Evolutionary conservation across 2,113 vertebrate species (phyloP).

Genomic region (Tauraco erythrolophus): DNA sequence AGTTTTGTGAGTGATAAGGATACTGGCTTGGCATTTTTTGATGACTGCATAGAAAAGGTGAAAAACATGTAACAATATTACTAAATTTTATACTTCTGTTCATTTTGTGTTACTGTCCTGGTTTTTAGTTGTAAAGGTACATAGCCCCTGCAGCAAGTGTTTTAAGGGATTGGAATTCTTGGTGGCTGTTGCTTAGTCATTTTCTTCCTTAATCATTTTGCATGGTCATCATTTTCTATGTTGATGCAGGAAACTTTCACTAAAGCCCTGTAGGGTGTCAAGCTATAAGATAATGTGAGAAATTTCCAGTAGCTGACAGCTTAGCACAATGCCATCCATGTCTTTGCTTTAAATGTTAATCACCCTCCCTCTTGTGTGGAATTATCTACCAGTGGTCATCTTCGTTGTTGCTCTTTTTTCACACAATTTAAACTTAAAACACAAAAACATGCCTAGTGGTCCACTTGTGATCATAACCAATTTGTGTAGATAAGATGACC

Average conservation of each 20-base stretch:
- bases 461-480: neutral
- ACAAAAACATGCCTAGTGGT: neutral
- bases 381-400: neutral
- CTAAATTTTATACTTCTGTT: neutral
- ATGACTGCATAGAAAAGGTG: conserved; percentile 98
- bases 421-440: neutral
- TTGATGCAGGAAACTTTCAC: neutral
- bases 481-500: neutral
- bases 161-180: neutral
- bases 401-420: neutral
- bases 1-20: conserved; percentile 99
- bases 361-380: neutral
- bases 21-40: conserved; percentile 97
- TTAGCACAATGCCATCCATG: rapidly evolving
- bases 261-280: neutral
- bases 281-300: neutral
- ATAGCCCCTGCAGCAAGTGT: neutral
- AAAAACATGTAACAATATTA: conserved; percentile 13
- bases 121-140: neutral
- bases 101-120: neutral
- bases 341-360: neutral
- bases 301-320: neutral
- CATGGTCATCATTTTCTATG: neutral
- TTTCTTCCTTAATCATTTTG: neutral
- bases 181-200: neutral